Base-by-base conservation (phyloP, 92 coral and sea anemone genomes). In the Palythoa grandiflora region DNA sequence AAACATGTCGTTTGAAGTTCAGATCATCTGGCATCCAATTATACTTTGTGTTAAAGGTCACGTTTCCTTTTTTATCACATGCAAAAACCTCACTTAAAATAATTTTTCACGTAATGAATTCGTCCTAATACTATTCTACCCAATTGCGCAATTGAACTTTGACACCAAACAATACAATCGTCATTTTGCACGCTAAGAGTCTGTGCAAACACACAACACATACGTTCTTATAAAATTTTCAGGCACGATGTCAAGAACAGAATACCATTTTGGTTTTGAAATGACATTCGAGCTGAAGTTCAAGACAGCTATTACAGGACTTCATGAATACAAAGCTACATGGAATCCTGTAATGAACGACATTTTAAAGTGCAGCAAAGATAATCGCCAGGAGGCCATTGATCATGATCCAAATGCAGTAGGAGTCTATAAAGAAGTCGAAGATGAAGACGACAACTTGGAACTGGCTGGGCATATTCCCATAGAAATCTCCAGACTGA, bases 341-440 rank as follows among this genome's bases (percentile, higher is more conserved):
- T 75, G 79, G 59, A 48, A 51, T 5, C 60, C 60, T 8, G 60
- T 75, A 8, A 17, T 75, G 60, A 89, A 89, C 12, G 73, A 87
- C 6, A 77, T 87, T 13, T 75, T 90, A 44, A 63, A 55, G 37
- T 88, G 91, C 87, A 87, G 83, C 87, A 88, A 87, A 90, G 93
- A 91, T 87, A 48, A 87, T 73, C 87, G 80, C 87, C 68, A 87
- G 84, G 91, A 90, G 80, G 91, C 91, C 39, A 88, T 73, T 2
- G 72, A 86, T 79, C 83, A 86, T 90, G 93, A 90, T 83, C 79
- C 84, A 20, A 87, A 80, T 71, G 84, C 93, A 79, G 81, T 85
- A 72, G 90, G 66, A 73, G 92, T 83, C 48, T 89, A 83, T 78
- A 89, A 83, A 73, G 88, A 83, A 72, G 73, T 60, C 66, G 66